These are phyloP conservation scores for Stichopus chloronotus DNA, from an alignment of 35 echinoderm and acorn worm species.

Conservation along the genomic window DNA sequence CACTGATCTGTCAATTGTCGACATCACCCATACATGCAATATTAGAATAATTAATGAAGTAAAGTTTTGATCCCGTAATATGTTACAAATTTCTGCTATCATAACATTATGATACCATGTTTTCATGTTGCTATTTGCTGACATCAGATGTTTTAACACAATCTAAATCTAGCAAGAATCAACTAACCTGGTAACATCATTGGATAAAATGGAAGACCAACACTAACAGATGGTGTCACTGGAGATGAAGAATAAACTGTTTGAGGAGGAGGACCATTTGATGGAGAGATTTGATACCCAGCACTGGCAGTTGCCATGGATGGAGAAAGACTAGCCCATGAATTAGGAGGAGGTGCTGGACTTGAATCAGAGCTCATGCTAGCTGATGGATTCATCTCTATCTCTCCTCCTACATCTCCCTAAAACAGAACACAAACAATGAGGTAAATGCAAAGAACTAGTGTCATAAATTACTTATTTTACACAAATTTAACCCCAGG, in stretches of 20 bases:
- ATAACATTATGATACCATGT: no score
- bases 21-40: no score
- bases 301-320: background rate
- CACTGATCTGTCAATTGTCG: no score
- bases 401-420: background rate
- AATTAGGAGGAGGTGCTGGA: constrained; percentile 11
- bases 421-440: background rate
- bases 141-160: no score
- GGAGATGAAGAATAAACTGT: constrained; percentile 29
- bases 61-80: no score
- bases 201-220: constrained; percentile 45
- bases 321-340: constrained; percentile 6
- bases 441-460: background rate
- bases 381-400: background rate
- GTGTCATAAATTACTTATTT: no score
- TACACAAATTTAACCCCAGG: no score
- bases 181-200: constrained; percentile 27
- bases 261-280: constrained; percentile 21
- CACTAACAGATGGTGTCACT: background rate
- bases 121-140: no score
- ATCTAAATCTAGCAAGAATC: no score
- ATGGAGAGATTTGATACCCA: constrained; percentile 25
- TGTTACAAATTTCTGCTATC: no score
- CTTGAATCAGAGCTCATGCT: constrained; percentile 7
- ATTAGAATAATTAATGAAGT: no score